Evolutionary conservation across 2,797 vertebrate species (phyloP), one percentile per base, ranked within the genome.

Genomic region (Myiothlypis coronata): DNA sequence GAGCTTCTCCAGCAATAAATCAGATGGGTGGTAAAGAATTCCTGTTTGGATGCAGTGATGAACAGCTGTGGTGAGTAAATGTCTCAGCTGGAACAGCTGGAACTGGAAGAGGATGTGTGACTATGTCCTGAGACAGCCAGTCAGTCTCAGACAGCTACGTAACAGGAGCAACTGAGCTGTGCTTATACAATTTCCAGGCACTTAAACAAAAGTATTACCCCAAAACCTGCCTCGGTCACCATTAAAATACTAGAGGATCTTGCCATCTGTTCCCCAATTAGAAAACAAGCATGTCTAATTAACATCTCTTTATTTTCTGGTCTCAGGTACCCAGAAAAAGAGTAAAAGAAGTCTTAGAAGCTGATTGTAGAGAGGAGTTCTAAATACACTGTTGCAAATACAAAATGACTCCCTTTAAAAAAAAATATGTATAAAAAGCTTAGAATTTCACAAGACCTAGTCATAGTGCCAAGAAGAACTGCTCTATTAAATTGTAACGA

Each of bases 61-160:
- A 90, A 88, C 46, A 90, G 43, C 90, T 94, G 49, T 83, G 53
- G 39, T 41, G 64, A 87, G 50, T 81, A 71, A 82, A 82, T 15
- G 56, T 81, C 83, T 92, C 83, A 87, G 37, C 37, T 93, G 83
- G 56, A 92, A 32, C 83, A 92, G 77, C 70, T 89, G 85, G 76
- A 93, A 30, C 39, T 83, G 71, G 28, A 74, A 49, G 64, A 92
- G 68, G 56, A 75, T 87, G 59, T 52, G 44, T 84, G 75, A 89
- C 60, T 89, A 15, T 0, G 0, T 85, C 64, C 67, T 56, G 56
- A 93, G 81, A 87, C 60, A 91, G 44, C 13, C 64, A 87, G 67
- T 77, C 57, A 52, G 46, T 47, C 52, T 65, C 72, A 83, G 72
- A 52, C 80, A 65, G 44, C 52, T 49, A 87, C 37, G 21, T 46